Evolutionary conservation across 2,113 vertebrate species (phyloP).

Genomic region (Platysteira castanea): DNA sequence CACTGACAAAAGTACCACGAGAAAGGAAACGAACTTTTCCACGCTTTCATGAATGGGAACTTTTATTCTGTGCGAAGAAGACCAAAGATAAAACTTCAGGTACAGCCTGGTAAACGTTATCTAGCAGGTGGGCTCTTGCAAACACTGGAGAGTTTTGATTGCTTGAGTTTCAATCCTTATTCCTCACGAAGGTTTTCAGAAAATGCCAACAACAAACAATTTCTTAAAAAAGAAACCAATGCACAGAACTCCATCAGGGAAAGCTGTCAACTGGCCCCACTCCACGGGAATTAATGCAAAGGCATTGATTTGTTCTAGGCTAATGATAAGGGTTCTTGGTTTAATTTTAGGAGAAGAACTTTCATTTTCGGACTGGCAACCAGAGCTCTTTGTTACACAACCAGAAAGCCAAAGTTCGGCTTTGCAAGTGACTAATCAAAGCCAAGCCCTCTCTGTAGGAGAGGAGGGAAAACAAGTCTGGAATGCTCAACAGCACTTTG

Average conservation of each 20-base stretch:
- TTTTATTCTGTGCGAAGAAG: background rate
- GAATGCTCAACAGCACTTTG: background rate
- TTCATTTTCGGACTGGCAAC: slow-evolving; percentile 5
- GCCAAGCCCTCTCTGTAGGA: background rate
- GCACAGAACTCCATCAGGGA: background rate
- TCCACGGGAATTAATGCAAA: background rate
- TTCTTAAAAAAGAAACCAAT: background rate
- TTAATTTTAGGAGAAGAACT: background rate
- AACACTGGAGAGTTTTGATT: background rate
- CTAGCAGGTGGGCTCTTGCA: background rate
- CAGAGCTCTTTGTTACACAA: background rate
- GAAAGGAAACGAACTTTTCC: background rate
- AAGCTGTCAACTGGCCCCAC: background rate
- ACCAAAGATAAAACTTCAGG: background rate
- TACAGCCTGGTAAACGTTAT: background rate
- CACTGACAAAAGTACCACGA: background rate
- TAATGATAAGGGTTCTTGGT: background rate
- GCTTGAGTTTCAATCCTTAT: background rate
- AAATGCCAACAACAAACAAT: background rate
- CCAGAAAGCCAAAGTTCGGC: background rate
- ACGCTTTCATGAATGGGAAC: background rate
- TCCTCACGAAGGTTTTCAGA: background rate
- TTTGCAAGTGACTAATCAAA: background rate
- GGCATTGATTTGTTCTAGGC: slow-evolving; percentile 3
- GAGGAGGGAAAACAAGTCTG: background rate